Evolutionary conservation across 2,888 invertebrate species (phyloP).

Genomic region (Melanostoma mellinum): DNA sequence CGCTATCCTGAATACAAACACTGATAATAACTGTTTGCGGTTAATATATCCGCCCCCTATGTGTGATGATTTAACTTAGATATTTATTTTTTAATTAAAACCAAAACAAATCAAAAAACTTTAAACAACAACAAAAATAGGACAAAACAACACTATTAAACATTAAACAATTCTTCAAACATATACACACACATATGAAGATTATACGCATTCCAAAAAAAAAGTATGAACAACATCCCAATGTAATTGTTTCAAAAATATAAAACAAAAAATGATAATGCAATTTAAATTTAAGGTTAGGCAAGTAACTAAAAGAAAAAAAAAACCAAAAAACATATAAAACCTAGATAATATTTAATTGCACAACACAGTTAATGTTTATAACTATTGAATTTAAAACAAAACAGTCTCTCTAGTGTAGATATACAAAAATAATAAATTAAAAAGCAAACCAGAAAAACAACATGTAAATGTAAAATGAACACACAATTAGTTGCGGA

Average conservation of each 20-base stretch:
- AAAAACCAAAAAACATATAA: slow-evolving; percentile 22
- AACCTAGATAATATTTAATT: slow-evolving; percentile 65
- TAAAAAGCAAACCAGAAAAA: slow-evolving; percentile 1
- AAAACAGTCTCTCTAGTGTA: slow-evolving; percentile 37
- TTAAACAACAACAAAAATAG: slow-evolving; percentile 13
- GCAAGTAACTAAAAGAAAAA: slow-evolving; percentile 61
- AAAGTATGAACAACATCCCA: neutral
- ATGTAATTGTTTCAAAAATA: slow-evolving; percentile 10
- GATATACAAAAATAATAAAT: slow-evolving; percentile 29
- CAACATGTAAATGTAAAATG: slow-evolving; percentile 41
- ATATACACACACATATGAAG: slow-evolving; percentile 54
- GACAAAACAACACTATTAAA: slow-evolving; percentile 47
- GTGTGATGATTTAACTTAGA: slow-evolving; percentile 76
- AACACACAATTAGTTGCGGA: slow-evolving; percentile 29
- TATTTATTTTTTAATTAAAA: slow-evolving; percentile 68
- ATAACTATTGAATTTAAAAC: slow-evolving; percentile 48
- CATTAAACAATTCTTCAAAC: slow-evolving; percentile 32
- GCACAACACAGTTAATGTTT: slow-evolving; percentile 70
- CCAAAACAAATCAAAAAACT: slow-evolving; percentile 17
- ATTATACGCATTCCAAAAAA: slow-evolving; percentile 42
- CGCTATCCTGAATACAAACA: slow-evolving; percentile 90
- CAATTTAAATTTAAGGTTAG: slow-evolving; percentile 68
- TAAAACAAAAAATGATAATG: slow-evolving; percentile 36
- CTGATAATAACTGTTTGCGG: slow-evolving; percentile 83
- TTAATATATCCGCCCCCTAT: slow-evolving; percentile 65